Percentiles rank a stretch among this genome's conserved stretches.
phyloP scores from a whole-genome alignment of 2,888 invertebrate genomes.

The Oxytorus armatus region DNA sequence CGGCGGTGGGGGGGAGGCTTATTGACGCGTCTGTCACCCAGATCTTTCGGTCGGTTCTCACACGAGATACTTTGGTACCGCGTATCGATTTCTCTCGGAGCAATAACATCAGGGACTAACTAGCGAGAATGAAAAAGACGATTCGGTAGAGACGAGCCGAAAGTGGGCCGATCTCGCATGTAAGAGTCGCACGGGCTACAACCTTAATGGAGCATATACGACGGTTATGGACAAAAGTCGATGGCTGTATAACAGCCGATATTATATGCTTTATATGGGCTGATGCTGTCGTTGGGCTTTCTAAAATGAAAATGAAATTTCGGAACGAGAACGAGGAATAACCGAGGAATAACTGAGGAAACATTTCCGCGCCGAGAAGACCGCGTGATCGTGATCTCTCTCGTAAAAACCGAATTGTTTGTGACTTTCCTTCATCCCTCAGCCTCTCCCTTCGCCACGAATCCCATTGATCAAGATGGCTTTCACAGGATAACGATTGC shows the following conservation, averaged over 20 bases:
- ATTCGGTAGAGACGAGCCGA: slow-evolving; percentile 62
- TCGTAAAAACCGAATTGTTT: too few species aligned
- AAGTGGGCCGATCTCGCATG: slow-evolving; percentile 79
- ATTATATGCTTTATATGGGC: background rate
- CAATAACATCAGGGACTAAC: too few species aligned
- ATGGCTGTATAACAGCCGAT: slow-evolving; percentile 34
- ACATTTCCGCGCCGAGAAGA: background rate
- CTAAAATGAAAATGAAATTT: slow-evolving; percentile 70
- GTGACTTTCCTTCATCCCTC: too few species aligned
- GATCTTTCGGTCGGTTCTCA: slow-evolving; percentile 15
- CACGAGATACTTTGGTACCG: background rate
- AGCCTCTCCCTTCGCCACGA: too few species aligned
- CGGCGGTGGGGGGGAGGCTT: too few species aligned
- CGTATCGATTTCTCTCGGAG: slow-evolving; percentile 67
- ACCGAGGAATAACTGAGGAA: slow-evolving; percentile 21
- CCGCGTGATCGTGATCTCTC: too few species aligned
- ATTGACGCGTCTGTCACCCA: background rate
- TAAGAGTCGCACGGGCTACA: slow-evolving; percentile 65
- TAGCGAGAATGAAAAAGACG: background rate
- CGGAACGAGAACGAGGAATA: slow-evolving; percentile 22
- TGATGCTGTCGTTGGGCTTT: slow-evolving; percentile 69
- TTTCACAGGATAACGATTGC: slow-evolving; percentile 2
- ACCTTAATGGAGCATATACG: slow-evolving; percentile 71
- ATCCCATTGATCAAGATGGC: too few species aligned
- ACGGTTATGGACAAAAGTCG: slow-evolving; percentile 63